Conservation (phyloP, 1,140 invertebrate genomes). For the Drosophila rhopaloa region DNA sequence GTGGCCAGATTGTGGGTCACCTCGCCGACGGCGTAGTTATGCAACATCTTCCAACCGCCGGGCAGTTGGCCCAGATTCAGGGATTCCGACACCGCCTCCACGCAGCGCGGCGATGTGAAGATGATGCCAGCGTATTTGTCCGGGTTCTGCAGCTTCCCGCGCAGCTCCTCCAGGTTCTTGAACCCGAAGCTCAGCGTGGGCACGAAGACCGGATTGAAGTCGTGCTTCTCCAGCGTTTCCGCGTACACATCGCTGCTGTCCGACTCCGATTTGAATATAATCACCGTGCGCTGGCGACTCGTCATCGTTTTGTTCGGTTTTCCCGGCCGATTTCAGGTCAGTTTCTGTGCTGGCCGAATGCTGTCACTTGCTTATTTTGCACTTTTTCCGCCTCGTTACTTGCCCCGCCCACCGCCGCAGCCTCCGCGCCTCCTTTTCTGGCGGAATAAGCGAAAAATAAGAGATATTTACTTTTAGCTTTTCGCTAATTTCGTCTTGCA, state of each 20-base stretch:
- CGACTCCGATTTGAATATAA: slow-evolving; percentile 86
- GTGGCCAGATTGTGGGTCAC: slow-evolving; percentile 85
- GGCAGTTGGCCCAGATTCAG: slow-evolving; percentile 84
- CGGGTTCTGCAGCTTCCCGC: slow-evolving; percentile 78
- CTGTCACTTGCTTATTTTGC: neutral
- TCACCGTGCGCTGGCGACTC: slow-evolving; percentile 83
- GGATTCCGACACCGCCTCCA: slow-evolving; percentile 85
- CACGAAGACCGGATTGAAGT: slow-evolving; percentile 85
- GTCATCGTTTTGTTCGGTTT: slow-evolving; percentile 38
- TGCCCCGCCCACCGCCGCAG: neutral
- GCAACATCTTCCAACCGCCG: slow-evolving; percentile 85
- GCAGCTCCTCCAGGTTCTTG: slow-evolving; percentile 84
- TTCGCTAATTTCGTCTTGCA: neutral
- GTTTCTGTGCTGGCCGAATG: neutral
- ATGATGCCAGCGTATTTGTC: slow-evolving; percentile 85
- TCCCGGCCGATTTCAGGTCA: neutral
- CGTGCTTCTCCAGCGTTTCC: slow-evolving; percentile 83
- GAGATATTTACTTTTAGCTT: slow-evolving; percentile 21
- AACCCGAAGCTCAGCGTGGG: slow-evolving; percentile 86
- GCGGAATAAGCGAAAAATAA: slow-evolving; percentile 12
- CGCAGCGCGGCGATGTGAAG: slow-evolving; percentile 86
- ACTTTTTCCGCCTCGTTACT: slow-evolving; percentile 1
- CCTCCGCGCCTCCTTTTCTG: neutral
- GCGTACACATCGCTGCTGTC: slow-evolving; percentile 86
- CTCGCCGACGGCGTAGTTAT: slow-evolving; percentile 86